Conservation (phyloP, 2,888 invertebrate genomes). For the Neocrepidodera transversa region DNA sequence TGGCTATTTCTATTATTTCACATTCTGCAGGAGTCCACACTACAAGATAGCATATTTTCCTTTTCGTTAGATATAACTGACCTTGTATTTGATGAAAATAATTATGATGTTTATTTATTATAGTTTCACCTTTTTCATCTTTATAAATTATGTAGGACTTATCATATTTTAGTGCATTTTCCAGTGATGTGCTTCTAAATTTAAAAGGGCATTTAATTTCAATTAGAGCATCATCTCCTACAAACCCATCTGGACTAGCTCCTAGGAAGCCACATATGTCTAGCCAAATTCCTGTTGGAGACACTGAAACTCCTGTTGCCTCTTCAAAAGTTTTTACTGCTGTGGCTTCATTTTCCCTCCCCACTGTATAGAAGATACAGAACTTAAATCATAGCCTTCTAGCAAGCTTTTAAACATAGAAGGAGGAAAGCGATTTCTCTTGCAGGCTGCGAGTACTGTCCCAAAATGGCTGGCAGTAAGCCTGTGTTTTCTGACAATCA, state of each 20-base stretch:
- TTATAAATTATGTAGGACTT: neutral
- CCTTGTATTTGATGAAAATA: too few species aligned
- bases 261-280: neutral
- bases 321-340: neutral
- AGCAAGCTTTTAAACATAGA: constrained; percentile 19
- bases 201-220: too few species aligned
- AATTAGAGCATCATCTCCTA: neutral
- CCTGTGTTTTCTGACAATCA: constrained; percentile 18
- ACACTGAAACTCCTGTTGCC: neutral
- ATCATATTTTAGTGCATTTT: too few species aligned
- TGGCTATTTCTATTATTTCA: neutral
- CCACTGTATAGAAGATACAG: neutral
- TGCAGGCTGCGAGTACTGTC: constrained; percentile 6
- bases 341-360: neutral
- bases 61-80: too few species aligned
- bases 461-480: constrained; percentile 24
- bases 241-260: too few species aligned
- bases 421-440: constrained; percentile 12
- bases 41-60: too few species aligned
- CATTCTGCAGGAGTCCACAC: neutral
- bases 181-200: too few species aligned
- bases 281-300: neutral
- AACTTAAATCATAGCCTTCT: constrained; percentile 18
- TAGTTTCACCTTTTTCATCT: neutral
- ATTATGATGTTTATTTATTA: neutral